Conservation (phyloP, 2,113 vertebrate genomes). For the Ophiodon elongatus region DNA sequence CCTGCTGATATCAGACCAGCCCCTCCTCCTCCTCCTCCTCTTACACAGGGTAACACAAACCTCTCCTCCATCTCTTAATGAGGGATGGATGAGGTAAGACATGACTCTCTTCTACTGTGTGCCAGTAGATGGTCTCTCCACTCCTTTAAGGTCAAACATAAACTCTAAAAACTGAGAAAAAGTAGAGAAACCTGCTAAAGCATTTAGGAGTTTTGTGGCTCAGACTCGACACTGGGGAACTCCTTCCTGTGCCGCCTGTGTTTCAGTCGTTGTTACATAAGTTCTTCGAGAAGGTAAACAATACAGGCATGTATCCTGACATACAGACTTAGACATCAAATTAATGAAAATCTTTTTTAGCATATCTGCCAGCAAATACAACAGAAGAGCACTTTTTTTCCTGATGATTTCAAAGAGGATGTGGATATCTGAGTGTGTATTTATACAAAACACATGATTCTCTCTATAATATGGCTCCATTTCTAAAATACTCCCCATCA, state of each 20-base stretch:
- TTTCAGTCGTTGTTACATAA: constrained; percentile 57
- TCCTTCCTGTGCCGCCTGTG: constrained; percentile 63
- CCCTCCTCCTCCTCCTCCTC: constrained; percentile 58
- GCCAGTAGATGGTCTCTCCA: constrained; percentile 86
- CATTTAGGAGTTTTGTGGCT: constrained; percentile 81
- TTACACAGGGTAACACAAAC: constrained; percentile 73
- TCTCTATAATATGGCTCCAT: constrained; percentile 60
- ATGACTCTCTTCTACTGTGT: constrained; percentile 89
- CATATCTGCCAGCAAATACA: constrained; percentile 89
- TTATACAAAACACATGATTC: constrained; percentile 70
- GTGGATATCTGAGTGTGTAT: constrained; percentile 72
- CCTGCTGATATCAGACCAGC: constrained; percentile 91
- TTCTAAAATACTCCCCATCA: constrained; percentile 67
- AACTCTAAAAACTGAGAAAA: constrained; percentile 54
- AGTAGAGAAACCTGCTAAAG: constrained; percentile 81
- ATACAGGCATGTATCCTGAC: constrained; percentile 65
- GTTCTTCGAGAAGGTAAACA: constrained; percentile 63
- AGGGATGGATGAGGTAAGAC: constrained; percentile 60
- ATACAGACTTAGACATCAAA: constrained; percentile 63
- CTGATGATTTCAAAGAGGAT: constrained; percentile 71
- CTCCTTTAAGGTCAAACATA: constrained; percentile 60
- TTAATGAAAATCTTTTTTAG: constrained; percentile 69
- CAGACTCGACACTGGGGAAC: constrained; percentile 74
- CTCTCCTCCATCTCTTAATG: constrained; percentile 60
- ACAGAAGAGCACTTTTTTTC: constrained; percentile 87